These are phyloP conservation scores for Cervus canadensis DNA, from an alignment of 2,113 vertebrate genomes.

Conservation along the genomic window DNA sequence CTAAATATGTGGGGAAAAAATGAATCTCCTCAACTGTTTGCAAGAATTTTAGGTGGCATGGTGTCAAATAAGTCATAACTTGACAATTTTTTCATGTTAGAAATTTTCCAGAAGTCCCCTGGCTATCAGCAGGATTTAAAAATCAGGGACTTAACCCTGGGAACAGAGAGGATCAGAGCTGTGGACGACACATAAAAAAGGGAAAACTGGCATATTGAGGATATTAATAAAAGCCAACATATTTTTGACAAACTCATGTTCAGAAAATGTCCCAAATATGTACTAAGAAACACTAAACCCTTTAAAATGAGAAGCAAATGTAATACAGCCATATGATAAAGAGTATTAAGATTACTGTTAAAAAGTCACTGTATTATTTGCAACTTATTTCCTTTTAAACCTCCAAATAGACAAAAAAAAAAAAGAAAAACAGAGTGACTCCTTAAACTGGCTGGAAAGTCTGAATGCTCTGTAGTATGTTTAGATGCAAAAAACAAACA, in stretches of 20 bases:
- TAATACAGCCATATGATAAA: not conserved
- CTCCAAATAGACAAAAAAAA: not conserved
- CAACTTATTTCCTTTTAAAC: not conserved
- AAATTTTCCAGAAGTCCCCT: not conserved
- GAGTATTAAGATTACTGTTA: not conserved
- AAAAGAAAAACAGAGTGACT: not conserved
- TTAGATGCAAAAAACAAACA: not conserved
- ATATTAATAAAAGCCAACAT: not conserved
- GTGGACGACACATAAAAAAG: not conserved
- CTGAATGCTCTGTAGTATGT: not conserved
- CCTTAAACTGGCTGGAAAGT: not conserved
- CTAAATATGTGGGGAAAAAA: not conserved
- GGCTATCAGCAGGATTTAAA: not conserved
- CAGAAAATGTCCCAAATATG: not conserved
- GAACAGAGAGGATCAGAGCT: not conserved
- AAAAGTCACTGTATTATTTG: not conserved
- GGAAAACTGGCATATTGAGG: not conserved
- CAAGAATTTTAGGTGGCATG: not conserved
- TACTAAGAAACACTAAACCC: not conserved
- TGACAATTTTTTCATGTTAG: not conserved
- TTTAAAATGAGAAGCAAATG: not conserved
- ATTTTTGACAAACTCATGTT: not conserved
- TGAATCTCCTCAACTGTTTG: not conserved
- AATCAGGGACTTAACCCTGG: not conserved
- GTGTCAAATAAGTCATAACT: conserved; percentile 8